Percentiles rank a stretch among this genome's conserved stretches.
Conservation (phyloP, 2,888 invertebrate species). For the Sericinus montela region DNA sequence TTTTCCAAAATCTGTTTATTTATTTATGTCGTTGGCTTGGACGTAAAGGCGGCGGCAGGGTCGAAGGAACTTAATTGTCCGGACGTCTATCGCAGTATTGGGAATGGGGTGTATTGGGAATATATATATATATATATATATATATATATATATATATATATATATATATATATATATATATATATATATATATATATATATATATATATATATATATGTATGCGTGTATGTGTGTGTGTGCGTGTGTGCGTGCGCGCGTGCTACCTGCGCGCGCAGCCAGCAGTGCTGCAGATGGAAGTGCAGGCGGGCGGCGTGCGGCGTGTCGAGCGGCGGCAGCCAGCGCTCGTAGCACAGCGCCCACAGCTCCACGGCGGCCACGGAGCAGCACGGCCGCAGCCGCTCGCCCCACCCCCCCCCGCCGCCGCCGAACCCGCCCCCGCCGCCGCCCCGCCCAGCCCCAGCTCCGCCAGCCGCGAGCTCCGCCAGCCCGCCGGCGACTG, state of each 20-base stretch:
- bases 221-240: neutral
- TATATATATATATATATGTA: slow-evolving; percentile 88
- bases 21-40: too few species aligned
- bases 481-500: slow-evolving; percentile 15
- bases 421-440: neutral
- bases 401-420: slow-evolving; percentile 10
- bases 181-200: slow-evolving; percentile 33
- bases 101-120: too few species aligned
- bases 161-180: neutral
- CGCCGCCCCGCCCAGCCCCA: neutral
- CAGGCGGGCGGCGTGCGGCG: slow-evolving; percentile 83
- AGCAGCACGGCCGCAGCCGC: slow-evolving; percentile 64
- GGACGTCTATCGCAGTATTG: too few species aligned
- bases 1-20: too few species aligned
- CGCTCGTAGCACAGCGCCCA: slow-evolving; percentile 96
- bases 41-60: too few species aligned
- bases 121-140: too few species aligned
- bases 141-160: too few species aligned
- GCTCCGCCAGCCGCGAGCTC: neutral
- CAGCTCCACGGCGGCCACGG: slow-evolving; percentile 81
- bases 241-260: slow-evolving; percentile 70
- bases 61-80: too few species aligned
- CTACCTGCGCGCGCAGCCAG: slow-evolving; percentile 69
- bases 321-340: slow-evolving; percentile 91
- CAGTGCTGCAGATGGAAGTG: slow-evolving; percentile 77